Conservation (phyloP, 2,888 invertebrate species). For the Teleogryllus oceanicus region DNA sequence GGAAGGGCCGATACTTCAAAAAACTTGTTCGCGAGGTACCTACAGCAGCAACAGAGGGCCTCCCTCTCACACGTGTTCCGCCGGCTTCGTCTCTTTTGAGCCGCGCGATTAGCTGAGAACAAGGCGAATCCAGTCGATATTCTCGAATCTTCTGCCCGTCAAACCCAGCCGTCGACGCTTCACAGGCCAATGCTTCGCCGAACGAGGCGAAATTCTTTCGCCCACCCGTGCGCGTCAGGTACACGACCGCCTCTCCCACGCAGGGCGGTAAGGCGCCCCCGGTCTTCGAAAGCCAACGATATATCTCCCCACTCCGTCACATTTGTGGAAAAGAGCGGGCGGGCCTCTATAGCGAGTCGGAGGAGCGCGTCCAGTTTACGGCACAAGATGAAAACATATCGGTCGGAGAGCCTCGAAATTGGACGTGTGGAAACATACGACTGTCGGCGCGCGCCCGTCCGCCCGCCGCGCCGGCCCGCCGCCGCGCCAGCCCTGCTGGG, state of each 20-base stretch:
- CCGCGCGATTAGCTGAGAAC: neutral
- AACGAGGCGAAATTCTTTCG: neutral
- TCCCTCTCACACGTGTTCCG: conserved; percentile 3
- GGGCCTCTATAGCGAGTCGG: neutral
- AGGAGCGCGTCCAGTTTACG: neutral
- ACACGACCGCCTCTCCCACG: neutral
- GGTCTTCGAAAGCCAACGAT: neutral
- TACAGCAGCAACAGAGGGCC: too few relatives aligned
- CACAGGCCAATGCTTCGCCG: neutral
- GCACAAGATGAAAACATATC: neutral
- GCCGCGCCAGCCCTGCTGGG: too few relatives aligned
- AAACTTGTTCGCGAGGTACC: too few relatives aligned
- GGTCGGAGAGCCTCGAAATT: neutral
- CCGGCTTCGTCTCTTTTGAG: neutral
- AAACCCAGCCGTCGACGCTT: neutral
- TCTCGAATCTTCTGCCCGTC: neutral
- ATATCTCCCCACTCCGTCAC: neutral
- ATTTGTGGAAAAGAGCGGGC: neutral
- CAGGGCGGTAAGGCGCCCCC: too few relatives aligned
- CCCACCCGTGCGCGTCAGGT: neutral
- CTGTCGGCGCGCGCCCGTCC: neutral
- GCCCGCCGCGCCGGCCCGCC: too few relatives aligned
- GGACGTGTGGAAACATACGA: conserved; percentile 18
- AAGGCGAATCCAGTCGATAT: conserved; percentile 6
- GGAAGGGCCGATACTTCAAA: too few relatives aligned